These are phyloP conservation scores for Trichogramma dendrolimi DNA, from an alignment of 2,888 invertebrate genomes.

Conservation along the genomic window DNA sequence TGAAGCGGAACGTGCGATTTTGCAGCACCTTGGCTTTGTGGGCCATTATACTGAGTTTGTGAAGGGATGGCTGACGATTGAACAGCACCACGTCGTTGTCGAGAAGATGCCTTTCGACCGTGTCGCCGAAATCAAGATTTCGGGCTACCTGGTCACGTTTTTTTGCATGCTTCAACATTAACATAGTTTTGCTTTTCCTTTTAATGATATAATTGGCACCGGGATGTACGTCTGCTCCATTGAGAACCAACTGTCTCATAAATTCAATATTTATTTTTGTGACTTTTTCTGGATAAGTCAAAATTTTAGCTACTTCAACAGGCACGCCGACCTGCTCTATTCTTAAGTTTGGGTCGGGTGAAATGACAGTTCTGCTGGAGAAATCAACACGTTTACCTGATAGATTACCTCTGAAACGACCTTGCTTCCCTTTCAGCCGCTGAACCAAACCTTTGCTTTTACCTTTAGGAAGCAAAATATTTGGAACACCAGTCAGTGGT, in stretches of 20 bases:
- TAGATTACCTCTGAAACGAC: constrained; percentile 94
- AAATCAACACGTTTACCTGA: constrained; percentile 98
- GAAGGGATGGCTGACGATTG: constrained; percentile 96
- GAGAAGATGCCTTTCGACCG: constrained; percentile 88
- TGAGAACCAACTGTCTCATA: constrained; percentile 79
- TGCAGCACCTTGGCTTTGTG: constrained; percentile 82
- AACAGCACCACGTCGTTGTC: constrained; percentile 96
- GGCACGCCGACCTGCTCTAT: constrained; percentile 99
- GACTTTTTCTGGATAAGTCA: constrained; percentile 93
- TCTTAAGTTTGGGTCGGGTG: constrained; percentile 95
- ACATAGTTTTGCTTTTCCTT: constrained; percentile 73
- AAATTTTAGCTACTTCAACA: constrained; percentile 86
- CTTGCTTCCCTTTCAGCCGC: constrained; percentile 95
- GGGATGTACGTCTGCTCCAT: constrained; percentile 90
- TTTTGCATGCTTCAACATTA: constrained; percentile 88
- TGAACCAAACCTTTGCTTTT: constrained; percentile 87
- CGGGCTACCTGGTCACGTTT: constrained; percentile 83
- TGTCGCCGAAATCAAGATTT: constrained; percentile 85
- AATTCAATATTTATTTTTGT: constrained; percentile 78
- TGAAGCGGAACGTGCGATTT: constrained; percentile 87
- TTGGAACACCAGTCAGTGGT: constrained; percentile 81
- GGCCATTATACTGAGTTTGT: constrained; percentile 98
- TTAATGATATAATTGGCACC: constrained; percentile 96
- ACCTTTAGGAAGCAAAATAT: constrained; percentile 86
- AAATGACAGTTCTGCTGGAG: constrained; percentile 95